phyloP scores from a whole-genome alignment of 2,888 invertebrate species.

The Drosophila peninsularis region DNA sequence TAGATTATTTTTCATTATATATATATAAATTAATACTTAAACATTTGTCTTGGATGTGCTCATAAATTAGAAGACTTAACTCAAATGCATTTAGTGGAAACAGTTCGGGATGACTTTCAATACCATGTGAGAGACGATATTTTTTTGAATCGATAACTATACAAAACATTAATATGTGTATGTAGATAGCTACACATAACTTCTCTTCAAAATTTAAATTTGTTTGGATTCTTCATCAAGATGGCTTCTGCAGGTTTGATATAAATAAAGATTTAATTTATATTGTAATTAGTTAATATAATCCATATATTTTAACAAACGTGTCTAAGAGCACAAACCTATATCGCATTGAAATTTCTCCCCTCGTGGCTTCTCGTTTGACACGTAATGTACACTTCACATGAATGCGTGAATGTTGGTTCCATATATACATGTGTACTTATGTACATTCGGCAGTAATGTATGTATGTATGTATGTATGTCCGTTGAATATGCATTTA shows the following conservation, averaged over 20 bases:
- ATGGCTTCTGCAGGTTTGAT: conserved; percentile 91
- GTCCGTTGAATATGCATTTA: background rate
- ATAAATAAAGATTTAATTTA: conserved; percentile 57
- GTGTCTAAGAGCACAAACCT: background rate
- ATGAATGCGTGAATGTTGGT: background rate
- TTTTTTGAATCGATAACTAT: conserved; percentile 31
- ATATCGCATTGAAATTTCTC: background rate
- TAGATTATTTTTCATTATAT: background rate
- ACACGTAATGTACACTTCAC: conserved; percentile 55
- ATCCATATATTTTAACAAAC: background rate
- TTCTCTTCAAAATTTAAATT: conserved; percentile 71
- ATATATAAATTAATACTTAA: background rate
- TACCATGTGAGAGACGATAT: background rate
- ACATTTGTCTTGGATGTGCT: background rate
- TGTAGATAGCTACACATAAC: conserved; percentile 49
- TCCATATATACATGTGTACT: background rate
- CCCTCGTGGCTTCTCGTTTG: conserved; percentile 48
- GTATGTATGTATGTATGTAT: conserved; percentile 4
- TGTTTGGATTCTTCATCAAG: conserved; percentile 85
- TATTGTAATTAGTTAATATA: background rate
- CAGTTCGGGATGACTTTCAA: background rate
- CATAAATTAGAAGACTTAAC: no score
- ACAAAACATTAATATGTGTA: conserved; percentile 37
- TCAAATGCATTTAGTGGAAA: conserved; percentile 11
- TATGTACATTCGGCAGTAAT: background rate